phyloP scores from a whole-genome alignment of 1,140 invertebrate genomes.

The Helicorthomorpha holstii region DNA sequence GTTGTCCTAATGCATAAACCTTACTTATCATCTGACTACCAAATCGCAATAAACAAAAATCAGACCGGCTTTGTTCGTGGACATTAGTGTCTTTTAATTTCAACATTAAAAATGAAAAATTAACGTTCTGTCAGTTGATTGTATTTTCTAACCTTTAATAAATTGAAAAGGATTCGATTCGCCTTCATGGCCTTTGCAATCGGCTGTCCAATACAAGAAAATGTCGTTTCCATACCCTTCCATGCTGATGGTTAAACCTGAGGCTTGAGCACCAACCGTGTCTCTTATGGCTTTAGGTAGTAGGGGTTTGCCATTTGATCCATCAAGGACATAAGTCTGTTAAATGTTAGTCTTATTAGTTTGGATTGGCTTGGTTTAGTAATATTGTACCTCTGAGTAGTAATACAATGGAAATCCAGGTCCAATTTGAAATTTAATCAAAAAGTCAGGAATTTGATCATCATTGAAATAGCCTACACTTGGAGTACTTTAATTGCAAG shows the following conservation, averaged over 20 bases:
- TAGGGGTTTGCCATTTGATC: conserved; percentile 44
- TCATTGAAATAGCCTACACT: conserved; percentile 64
- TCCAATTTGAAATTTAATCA: conserved; percentile 58
- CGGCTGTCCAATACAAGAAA: conserved; percentile 53
- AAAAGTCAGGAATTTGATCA: conserved; percentile 62
- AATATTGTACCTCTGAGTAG: conserved; percentile 41
- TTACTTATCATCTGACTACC: conserved; percentile 44
- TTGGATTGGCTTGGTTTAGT: not conserved
- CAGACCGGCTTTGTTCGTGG: conserved; percentile 41
- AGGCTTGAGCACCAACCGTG: conserved; percentile 44
- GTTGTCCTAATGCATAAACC: conserved; percentile 48
- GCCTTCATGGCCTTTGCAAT: conserved; percentile 36
- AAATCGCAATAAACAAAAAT: conserved; percentile 53
- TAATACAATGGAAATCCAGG: conserved; percentile 57
- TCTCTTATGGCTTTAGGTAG: conserved; percentile 42
- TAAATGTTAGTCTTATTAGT: conserved; percentile 8
- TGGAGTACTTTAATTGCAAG: conserved; percentile 40
- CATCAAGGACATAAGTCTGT: conserved; percentile 45
- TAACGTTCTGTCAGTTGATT: conserved; percentile 6
- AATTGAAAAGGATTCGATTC: conserved; percentile 24
- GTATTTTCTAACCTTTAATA: conserved; percentile 22
- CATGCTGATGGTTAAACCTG: conserved; percentile 42
- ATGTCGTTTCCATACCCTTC: conserved; percentile 48
- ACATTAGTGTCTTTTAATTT: conserved; percentile 34
- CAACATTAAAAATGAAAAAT: conserved; percentile 15